A percentile compares a stretch with the other conserved stretches of the same genome.
Evolutionary conservation across 2,888 invertebrate species (phyloP).

Genomic region (Calameuta idolon): DNA sequence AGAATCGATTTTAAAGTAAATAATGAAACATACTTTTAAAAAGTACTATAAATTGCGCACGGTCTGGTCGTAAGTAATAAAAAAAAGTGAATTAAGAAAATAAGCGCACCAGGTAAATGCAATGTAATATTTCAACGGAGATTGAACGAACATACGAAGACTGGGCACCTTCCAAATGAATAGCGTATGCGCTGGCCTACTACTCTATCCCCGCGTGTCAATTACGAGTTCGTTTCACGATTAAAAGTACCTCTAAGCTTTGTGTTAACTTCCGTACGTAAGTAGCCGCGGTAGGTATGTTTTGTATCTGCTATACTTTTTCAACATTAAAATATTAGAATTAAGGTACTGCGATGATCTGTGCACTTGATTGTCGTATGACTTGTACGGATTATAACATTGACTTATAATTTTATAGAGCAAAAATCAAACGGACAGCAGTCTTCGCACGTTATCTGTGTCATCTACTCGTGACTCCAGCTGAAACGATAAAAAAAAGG

Average conservation of each 20-base stretch:
- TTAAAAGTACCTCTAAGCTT: conserved; percentile 64
- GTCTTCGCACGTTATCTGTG: conserved; percentile 1
- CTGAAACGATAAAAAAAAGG: conserved; percentile 20
- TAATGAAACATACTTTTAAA: conserved; percentile 14
- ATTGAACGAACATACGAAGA: conserved; percentile 64
- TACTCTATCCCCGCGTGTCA: conserved; percentile 64
- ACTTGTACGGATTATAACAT: not conserved
- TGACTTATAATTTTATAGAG: not conserved
- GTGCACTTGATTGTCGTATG: conserved; percentile 8
- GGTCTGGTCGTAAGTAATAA: conserved; percentile 61
- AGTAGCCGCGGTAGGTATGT: conserved; percentile 75
- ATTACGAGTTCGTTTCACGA: conserved; percentile 65
- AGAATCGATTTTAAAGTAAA: conserved; percentile 19
- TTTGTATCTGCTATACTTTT: conserved; percentile 64
- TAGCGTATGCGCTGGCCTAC: conserved; percentile 62
- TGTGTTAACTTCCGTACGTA: conserved; percentile 70
- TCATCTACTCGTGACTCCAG: conserved; percentile 14
- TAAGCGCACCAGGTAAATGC: conserved; percentile 64
- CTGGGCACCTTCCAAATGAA: conserved; percentile 64
- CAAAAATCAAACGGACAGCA: not conserved
- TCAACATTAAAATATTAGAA: conserved; percentile 56
- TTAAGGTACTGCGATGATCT: conserved; percentile 45
- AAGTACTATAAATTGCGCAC: conserved; percentile 49
- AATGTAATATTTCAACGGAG: conserved; percentile 62
- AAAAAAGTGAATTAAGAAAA: conserved; percentile 38